A percentile compares a stretch with the other conserved stretches of the same genome.
Conservation (phyloP, 92 coral and sea anemone genomes). For the Palythoa heliodiscus region DNA sequence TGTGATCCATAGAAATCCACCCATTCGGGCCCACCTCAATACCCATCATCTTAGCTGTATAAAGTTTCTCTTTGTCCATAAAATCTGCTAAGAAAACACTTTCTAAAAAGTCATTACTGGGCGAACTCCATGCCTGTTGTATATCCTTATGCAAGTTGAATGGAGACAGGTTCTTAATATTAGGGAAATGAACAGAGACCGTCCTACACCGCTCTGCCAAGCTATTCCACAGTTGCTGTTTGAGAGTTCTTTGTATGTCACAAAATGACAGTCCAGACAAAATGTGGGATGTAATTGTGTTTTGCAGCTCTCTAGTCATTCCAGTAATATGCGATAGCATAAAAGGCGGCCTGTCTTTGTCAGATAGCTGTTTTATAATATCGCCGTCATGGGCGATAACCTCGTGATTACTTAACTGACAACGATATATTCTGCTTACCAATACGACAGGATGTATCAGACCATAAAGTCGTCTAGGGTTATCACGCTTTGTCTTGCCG, state of each 20-base stretch:
- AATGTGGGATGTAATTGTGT: conserved; percentile 35
- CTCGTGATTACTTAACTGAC: conserved; percentile 48
- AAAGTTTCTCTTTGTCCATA: conserved; percentile 53
- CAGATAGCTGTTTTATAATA: conserved; percentile 14
- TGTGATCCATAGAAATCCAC: conserved; percentile 57
- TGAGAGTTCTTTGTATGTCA: conserved; percentile 5
- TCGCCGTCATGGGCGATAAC: conserved; percentile 50
- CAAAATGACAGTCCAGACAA: conserved; percentile 47
- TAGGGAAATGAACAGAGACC: conserved; percentile 22
- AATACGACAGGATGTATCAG: conserved; percentile 45
- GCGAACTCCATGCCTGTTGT: conserved; percentile 32
- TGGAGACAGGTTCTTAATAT: conserved; percentile 11
- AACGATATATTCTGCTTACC: conserved; percentile 46
- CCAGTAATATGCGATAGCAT: conserved; percentile 27
- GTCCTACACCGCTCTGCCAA: conserved; percentile 40
- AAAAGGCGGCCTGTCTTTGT: conserved; percentile 38
- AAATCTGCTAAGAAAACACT: conserved; percentile 28
- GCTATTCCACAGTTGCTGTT: conserved; percentile 31
- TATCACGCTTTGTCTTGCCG: conserved; percentile 40
- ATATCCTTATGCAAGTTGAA: conserved; percentile 31
- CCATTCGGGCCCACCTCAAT: conserved; percentile 26
- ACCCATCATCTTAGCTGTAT: conserved; percentile 43
- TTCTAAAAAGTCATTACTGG: conserved; percentile 48
- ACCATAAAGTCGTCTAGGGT: conserved; percentile 44
- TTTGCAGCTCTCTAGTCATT: conserved; percentile 34